Evolutionary conservation across 1,140 invertebrate genomes (phyloP).

Genomic region (Panagrolaimus sp.): DNA sequence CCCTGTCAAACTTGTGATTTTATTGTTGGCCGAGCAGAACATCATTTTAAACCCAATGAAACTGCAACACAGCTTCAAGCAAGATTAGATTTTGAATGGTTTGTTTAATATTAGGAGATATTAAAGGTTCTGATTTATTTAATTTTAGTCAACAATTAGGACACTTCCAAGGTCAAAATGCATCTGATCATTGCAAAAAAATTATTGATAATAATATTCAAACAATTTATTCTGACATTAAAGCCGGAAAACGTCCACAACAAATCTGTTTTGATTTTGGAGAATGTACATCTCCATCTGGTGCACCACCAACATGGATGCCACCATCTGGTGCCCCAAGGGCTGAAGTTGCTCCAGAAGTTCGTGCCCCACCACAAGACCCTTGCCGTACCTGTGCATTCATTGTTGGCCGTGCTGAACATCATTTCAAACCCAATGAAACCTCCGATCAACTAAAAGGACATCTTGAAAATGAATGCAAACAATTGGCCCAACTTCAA

Average conservation of each 20-base stretch:
- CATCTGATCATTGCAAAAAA: neutral
- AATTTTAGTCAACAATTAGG: too few relatives aligned
- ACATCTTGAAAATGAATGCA: neutral
- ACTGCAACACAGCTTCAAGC: neutral
- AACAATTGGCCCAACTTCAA: neutral
- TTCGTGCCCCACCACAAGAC: conserved; percentile 10
- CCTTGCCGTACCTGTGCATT: conserved; percentile 8
- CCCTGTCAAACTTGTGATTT: conserved; percentile 5
- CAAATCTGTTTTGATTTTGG: neutral
- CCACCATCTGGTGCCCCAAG: neutral
- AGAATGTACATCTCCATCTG: neutral
- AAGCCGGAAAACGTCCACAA: conserved; percentile 7
- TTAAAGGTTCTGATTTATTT: too few relatives aligned
- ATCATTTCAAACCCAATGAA: neutral
- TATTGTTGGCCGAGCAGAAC: conserved; percentile 7
- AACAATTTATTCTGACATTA: neutral
- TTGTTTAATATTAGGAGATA: too few relatives aligned
- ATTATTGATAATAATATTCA: neutral
- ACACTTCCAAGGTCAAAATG: conserved; percentile 5
- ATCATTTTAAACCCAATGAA: neutral
- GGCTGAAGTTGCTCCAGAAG: neutral
- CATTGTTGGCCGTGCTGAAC: conserved; percentile 9
- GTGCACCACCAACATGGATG: neutral
- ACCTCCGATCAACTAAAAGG: neutral
- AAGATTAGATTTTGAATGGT: neutral